Evolutionary conservation across 2,113 vertebrate species (phyloP), one percentile per base, ranked within the genome.

Genomic region (Girardinichthys multiradiatus): DNA sequence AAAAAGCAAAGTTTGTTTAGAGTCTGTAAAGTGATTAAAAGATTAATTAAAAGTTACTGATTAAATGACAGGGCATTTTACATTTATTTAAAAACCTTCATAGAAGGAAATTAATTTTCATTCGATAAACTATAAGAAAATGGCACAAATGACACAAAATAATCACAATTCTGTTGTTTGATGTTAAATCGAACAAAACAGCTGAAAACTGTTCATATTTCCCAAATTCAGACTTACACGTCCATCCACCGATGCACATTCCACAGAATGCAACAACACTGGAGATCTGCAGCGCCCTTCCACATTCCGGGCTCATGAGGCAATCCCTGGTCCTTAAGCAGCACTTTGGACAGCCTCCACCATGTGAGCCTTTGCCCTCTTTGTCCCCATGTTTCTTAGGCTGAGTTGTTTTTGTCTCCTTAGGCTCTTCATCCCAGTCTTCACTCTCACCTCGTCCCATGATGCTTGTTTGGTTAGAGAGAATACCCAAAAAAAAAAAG

Each of bases 261-360:
- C 92, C 93, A 21, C 94, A 95, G 66, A 35, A 66, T 65, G 94
- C 82, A 1, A 95, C 1, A 0, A 93, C 90, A 0, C 64, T 72
- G 60, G 93, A 90, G 86, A 95, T 94, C 81, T 92, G 89, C 0
- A 95, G 91, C 0, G 77, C 80, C 21, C 94, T 65, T n/a, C 92
- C 88, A 2, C 94, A 95, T 77, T 95, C 94, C 0, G 70, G 4
- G 51, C 94, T 95, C 94, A 95, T 95, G 80, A 95, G 74, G 61
- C 94, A 95, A 57, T 85, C 61, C 54, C 70, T 82, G 2, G 91
- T 90, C 59, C 54, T 48, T 57, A 88, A 8, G 87, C 94, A 95
- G 82, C 94, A 95, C 35, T 2, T 76, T 5, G 86, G 80, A 63
- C 94, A 95, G 29, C 80, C 70, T 26, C 81, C 70, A 4, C 69